Evolutionary conservation across 2,797 vertebrate species (phyloP), one percentile per base, ranked within the genome.

Genomic region (Propithecus deckenii): DNA sequence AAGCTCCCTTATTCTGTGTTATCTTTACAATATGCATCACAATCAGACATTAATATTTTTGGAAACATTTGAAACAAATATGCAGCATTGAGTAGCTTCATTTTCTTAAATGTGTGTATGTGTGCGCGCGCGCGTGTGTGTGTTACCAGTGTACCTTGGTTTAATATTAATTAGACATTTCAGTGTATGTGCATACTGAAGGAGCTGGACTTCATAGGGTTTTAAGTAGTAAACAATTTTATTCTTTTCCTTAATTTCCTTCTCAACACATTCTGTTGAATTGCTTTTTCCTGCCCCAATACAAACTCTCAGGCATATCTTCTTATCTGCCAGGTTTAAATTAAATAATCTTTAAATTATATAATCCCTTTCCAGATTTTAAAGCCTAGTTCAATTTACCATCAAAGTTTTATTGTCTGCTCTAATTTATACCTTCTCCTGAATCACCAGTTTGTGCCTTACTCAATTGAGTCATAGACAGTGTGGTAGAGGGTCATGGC

Each of bases 161-260:
- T 86, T 69, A 93, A 84, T 84, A 57, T 17, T 89, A 5, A 30
- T 6, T 11, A 69, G 30, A 83, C 13, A 78, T 43, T 59, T 57
- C 28, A 72, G 9, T 35, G 2, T 28, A 18, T 61, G 5, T 75
- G 14, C 61, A 8, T 63, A 59, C n/a, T 88, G 8, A 94, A 88
- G 38, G 22, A 84, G 2, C 20, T 90, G 7, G 28, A 46, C 22
- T 61, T 92, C 43, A 63, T 71, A 63, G 7, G 10, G 15, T 59
- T 95, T 76, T 52, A 91, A 76, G 7, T 59, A 55, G 10, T 30
- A 65, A 15, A 35, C 0, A 11, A 3, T 89, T 76, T 76, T 78
- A 69, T 95, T 94, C 30, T 92, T 93, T 95, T 75, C 71, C 72
- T 93, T 30, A 74, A 10, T 71, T 96, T 71, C 35, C 41, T 61